A percentile compares a stretch with the other conserved stretches of the same genome.
Evolutionary conservation across 2,797 vertebrate genomes (phyloP).

Genomic region (Nyctibius grandis): DNA sequence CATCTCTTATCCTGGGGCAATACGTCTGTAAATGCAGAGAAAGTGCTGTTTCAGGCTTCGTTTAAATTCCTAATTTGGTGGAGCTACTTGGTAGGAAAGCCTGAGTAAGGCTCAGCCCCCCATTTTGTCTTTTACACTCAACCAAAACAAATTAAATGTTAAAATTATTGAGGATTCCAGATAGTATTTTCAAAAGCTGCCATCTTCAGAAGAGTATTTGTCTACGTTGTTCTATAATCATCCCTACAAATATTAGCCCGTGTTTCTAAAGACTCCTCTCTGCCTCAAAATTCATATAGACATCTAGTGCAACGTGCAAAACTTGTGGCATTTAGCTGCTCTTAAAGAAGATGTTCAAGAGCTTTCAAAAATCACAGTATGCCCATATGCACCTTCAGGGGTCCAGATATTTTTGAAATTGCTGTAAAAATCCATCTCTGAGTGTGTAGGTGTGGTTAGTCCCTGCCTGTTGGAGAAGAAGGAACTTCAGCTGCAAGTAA

Average conservation of each 20-base stretch:
- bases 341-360: background rate
- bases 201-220: background rate
- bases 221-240: background rate
- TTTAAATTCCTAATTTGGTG: constrained; percentile 49
- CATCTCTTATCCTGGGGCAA: constrained; percentile 64
- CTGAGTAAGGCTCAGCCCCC: background rate
- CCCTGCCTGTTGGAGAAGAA: background rate
- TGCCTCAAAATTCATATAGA: background rate
- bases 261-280: background rate
- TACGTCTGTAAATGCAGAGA: constrained; percentile 47
- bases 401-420: background rate
- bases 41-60: constrained; percentile 44
- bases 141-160: background rate
- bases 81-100: constrained; percentile 12
- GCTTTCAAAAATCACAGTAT: background rate
- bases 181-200: background rate
- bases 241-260: background rate
- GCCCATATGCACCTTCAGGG: background rate
- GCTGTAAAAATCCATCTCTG: background rate
- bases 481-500: background rate
- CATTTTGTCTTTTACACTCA: background rate
- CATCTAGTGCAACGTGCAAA: rapidly evolving
- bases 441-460: background rate
- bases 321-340: background rate
- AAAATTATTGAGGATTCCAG: background rate